Evolutionary conservation across 2,113 vertebrate species (phyloP), one percentile per base, ranked within the genome.

Genomic region (Sceloporus tristichus): DNA sequence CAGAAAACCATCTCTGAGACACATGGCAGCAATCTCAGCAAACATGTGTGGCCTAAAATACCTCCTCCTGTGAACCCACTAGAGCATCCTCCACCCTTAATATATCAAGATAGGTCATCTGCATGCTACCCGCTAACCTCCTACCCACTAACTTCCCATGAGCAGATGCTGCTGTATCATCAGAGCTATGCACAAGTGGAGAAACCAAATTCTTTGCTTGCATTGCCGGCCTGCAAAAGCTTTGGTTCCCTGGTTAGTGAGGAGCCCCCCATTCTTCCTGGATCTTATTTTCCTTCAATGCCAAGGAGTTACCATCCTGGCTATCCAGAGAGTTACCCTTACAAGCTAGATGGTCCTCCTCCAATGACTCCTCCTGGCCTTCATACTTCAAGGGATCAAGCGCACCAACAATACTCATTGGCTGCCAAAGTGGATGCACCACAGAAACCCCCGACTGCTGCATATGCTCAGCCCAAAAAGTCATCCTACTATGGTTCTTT

Each of bases 131-230:
- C 87, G 0, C 94, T 90, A 19, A 71, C 90, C 89, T 91, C 95
- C 79, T 98, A 97, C 93, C 95, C 96, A 0, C 95, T 96, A 29
- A 89, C 96, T 29, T 90, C 96, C 27, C 96, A 96, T 59, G 95
- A 96, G 56, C 95, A 95, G 59, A 82, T 94, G 62, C 92, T 97
- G 90, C 96, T 97, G 59, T 98, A 96, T 85, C 89, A 97, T 94
- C 97, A 86, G 94, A 94, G 85, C 94, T 95, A 86, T 0, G 86
- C 90, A 40, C 96, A 97, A 86, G 93, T 95, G 11, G 96, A 98
- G 82, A 97, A 95, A 29, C 90, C 77, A 0, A 88, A 65, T 0
- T 3, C 95, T 0, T 83, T 90, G 11, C 91, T 91, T 11, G 85
- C 92, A 0, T 23, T 91, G 29, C 95, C 95, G 1, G 75, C 94